These are phyloP conservation scores for Larimichthys crocea DNA, from an alignment of 2,113 vertebrate species.

Conservation along the genomic window DNA sequence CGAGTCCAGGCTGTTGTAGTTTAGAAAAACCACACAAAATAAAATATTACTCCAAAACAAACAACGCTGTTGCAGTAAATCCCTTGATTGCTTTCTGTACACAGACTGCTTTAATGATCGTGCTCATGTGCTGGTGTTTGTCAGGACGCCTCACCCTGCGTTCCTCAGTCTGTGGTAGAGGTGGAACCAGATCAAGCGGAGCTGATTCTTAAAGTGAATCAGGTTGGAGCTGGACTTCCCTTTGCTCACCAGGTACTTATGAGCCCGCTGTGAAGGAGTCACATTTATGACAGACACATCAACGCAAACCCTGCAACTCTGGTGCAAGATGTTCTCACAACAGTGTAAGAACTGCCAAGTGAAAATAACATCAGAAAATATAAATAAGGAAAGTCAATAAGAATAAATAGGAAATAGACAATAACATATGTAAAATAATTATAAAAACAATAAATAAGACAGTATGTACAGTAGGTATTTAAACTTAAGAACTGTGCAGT, in stretches of 20 bases:
- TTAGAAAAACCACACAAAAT: slow-evolving; percentile 8
- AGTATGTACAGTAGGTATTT: too few relatives aligned
- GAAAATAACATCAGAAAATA: too few relatives aligned
- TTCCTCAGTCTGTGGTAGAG: slow-evolving; percentile 86
- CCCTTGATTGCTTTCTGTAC: not conserved
- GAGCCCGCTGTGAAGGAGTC: slow-evolving; percentile 81
- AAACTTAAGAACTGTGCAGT: too few relatives aligned
- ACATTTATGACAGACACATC: slow-evolving; percentile 6
- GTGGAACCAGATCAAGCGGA: slow-evolving; percentile 90
- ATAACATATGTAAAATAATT: too few relatives aligned
- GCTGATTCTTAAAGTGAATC: slow-evolving; percentile 85
- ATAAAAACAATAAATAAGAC: too few relatives aligned
- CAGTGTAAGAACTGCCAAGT: too few relatives aligned
- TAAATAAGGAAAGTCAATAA: too few relatives aligned
- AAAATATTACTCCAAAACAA: not conserved
- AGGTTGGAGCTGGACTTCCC: slow-evolving; percentile 73
- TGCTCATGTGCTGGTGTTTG: not conserved
- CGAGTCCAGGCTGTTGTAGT: slow-evolving; percentile 84
- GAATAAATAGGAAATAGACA: too few relatives aligned
- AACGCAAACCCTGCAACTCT: not conserved
- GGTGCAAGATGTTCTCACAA: not conserved
- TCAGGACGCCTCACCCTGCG: slow-evolving; percentile 78
- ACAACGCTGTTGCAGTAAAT: not conserved
- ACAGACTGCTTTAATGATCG: not conserved
- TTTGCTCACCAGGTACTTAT: slow-evolving; percentile 87